Evolutionary conservation across 2,113 vertebrate genomes (phyloP).

Genomic region (Lucifuga dentata): DNA sequence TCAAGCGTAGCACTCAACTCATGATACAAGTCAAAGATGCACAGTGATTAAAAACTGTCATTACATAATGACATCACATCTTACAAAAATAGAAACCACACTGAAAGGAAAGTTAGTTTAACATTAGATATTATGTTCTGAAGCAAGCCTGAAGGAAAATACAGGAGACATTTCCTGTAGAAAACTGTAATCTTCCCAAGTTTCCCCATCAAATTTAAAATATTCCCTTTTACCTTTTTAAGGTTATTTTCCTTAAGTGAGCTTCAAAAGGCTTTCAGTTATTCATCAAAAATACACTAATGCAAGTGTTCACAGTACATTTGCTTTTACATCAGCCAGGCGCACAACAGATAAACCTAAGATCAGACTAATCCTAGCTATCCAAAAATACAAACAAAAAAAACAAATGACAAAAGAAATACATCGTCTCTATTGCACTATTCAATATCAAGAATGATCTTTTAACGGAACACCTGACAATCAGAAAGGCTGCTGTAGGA

Average conservation of each 20-base stretch:
- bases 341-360: background rate
- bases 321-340: background rate
- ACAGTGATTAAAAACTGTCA: conserved; percentile 24
- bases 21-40: conserved; percentile 3
- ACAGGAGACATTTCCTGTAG: conserved; percentile 5
- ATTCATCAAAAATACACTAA: conserved; percentile 16
- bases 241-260: conserved; percentile 9
- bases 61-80: conserved; percentile 2
- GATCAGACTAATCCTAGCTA: background rate
- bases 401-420: background rate
- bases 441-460: conserved; percentile 18
- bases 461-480: background rate
- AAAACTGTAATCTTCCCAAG: background rate
- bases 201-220: conserved; percentile 12
- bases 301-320: conserved; percentile 14
- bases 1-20: background rate
- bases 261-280: conserved; percentile 4
- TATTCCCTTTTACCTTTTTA: conserved; percentile 32
- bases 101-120: background rate
- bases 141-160: conserved; percentile 13
- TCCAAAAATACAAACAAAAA: background rate
- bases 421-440: conserved; percentile 4
- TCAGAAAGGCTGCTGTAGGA: background rate
- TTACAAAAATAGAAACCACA: conserved; percentile 18
- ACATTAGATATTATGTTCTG: background rate